These are phyloP conservation scores for Catharus bicknelli DNA, from an alignment of 2,113 vertebrate genomes.

Conservation along the genomic window DNA sequence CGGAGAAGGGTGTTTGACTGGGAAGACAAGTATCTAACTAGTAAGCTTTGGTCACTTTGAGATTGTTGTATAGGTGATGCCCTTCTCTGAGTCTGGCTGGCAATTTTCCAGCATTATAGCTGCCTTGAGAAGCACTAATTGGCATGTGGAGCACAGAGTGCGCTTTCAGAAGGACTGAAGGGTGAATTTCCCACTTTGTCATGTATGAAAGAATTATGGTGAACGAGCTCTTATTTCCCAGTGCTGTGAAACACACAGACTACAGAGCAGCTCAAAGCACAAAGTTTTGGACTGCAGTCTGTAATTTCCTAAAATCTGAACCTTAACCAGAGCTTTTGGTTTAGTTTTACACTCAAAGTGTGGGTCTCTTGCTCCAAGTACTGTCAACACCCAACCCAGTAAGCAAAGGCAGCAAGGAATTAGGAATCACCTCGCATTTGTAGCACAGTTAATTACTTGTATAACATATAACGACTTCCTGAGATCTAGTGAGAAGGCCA, in stretches of 20 bases:
- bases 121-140: background rate
- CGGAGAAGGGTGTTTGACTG: background rate
- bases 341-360: conserved; percentile 1
- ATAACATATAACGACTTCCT: background rate
- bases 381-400: conserved; percentile 39
- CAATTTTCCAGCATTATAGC: background rate
- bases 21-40: background rate
- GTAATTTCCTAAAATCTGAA: conserved; percentile 43
- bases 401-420: conserved; percentile 4
- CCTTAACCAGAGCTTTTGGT: background rate
- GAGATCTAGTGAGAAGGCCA: background rate
- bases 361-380: conserved; percentile 19
- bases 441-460: conserved; percentile 27
- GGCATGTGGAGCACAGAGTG: background rate
- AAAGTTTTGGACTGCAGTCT: background rate
- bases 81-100: background rate
- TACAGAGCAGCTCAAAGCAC: background rate
- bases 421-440: background rate
- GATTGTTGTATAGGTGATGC: background rate
- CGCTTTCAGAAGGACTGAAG: background rate
- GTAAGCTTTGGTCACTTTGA: background rate
- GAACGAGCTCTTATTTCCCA: background rate
- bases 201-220: background rate
- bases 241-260: background rate
- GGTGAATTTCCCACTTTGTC: background rate